These are phyloP conservation scores for Pemphigus obesinymphae DNA, from an alignment of 1,140 invertebrate genomes.

Conservation along the genomic window DNA sequence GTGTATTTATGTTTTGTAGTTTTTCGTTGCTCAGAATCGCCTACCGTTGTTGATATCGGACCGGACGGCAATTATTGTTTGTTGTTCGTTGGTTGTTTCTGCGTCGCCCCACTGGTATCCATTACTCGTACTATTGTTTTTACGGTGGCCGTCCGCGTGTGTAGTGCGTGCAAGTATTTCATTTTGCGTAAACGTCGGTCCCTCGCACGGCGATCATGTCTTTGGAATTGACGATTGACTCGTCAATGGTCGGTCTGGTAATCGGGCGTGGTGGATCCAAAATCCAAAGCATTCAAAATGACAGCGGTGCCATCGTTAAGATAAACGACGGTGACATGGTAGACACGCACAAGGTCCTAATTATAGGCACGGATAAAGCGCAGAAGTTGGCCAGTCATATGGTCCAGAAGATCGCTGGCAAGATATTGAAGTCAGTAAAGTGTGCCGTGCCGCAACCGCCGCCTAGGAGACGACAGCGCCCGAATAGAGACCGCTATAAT, in stretches of 20 bases:
- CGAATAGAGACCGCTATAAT: neutral
- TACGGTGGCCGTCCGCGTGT: no score
- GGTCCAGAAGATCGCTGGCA: neutral
- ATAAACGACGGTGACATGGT: slow-evolving; percentile 46
- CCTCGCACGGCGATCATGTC: no score
- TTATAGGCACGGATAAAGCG: neutral
- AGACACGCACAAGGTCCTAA: neutral
- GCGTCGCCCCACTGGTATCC: neutral
- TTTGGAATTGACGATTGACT: neutral
- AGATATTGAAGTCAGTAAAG: neutral
- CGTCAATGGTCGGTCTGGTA: slow-evolving; percentile 49
- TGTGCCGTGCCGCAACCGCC: neutral
- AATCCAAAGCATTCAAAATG: slow-evolving; percentile 64
- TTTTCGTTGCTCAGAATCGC: neutral
- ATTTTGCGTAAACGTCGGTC: no score
- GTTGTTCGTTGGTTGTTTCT: no score
- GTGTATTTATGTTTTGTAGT: neutral
- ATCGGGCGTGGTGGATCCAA: slow-evolving; percentile 67
- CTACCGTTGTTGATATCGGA: no score
- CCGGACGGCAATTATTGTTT: neutral
- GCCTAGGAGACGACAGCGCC: neutral
- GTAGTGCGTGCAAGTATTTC: no score
- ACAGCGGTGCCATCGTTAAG: slow-evolving; percentile 57
- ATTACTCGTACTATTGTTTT: neutral
- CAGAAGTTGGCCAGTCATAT: neutral